Evolutionary conservation across 2,797 vertebrate genomes (phyloP), one percentile per base, ranked within the genome.

Genomic region (Heliangelus exortis): DNA sequence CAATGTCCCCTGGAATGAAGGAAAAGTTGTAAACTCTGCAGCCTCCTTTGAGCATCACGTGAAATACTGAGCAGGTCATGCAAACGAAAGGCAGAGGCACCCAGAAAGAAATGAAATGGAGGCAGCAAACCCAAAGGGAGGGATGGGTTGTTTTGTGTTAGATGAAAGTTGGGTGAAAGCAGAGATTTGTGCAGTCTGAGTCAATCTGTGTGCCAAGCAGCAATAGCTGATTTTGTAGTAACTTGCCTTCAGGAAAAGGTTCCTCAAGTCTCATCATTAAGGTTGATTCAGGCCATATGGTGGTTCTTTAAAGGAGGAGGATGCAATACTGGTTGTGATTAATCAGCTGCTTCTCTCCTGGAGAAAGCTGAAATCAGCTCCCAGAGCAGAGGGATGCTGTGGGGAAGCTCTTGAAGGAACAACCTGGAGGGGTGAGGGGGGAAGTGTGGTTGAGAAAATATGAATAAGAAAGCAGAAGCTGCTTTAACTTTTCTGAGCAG

Each of bases 101-200:
- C 19, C 4, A 19, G 45, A 22, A 33, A 62, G 53, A 23, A 15
- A 26, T 5, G 12, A 58, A 68, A 73, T 1, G 8, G 39, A 45
- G 26, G 26, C 0, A 10, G 34, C 8, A 58, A 17, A 29, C 45
- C 25, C 62, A 11, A 29, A 48, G 41, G 55, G 21, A 74, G 41
- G 57, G 34, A 15, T 0, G 1, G 1, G 0, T 10, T 21, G 1
- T 28, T 86, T 57, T 31, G 26, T 1, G 25, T 31, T 15, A n/a
- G 59, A 14, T 21, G 16, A 10, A 54, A 47, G 6, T 12, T 29
- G 50, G 36, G 47, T 28, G 45, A 67, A 85, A 53, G 1, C 3
- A 6, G 65, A 9, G 68, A 51, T 87, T 79, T 75, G 25, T 43
- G 54, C 58, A 9, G 4, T 48, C 57, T 1, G 11, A 21, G 53